phyloP scores from a whole-genome alignment of 2,888 invertebrate species.

The Sisyra nigra region DNA sequence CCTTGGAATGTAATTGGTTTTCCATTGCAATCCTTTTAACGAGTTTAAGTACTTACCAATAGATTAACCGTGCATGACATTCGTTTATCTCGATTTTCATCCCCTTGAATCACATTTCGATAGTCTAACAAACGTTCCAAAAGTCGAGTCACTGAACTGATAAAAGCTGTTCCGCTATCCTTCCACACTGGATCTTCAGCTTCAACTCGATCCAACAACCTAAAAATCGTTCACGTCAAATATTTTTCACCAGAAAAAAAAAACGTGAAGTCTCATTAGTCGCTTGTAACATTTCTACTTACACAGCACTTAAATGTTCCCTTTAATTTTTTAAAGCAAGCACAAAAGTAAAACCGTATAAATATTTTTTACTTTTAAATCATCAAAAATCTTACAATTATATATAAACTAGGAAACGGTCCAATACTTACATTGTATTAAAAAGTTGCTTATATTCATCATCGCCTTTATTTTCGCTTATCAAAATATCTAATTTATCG shows the following conservation, averaged over 20 bases:
- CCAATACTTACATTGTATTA: conserved; percentile 76
- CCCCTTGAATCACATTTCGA: conserved; percentile 86
- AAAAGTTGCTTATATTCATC: conserved; percentile 87
- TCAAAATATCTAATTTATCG: conserved; percentile 81
- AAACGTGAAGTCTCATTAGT: neutral
- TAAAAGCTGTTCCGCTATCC: conserved; percentile 82
- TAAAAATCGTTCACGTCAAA: conserved; percentile 21
- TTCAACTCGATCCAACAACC: conserved; percentile 71
- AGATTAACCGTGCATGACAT: conserved; percentile 95
- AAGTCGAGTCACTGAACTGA: conserved; percentile 78
- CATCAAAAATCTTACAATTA: neutral
- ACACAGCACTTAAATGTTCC: conserved; percentile 88
- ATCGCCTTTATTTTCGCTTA: conserved; percentile 88
- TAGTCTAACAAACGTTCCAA: conserved; percentile 84
- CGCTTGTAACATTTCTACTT: conserved; percentile 35
- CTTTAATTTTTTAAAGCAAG: conserved; percentile 29
- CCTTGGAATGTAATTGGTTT: no score
- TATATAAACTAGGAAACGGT: neutral
- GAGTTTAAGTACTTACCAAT: conserved; percentile 36
- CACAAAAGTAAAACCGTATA: conserved; percentile 10
- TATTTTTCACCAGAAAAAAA: no score
- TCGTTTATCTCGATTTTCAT: conserved; percentile 85
- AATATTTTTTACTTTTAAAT: neutral
- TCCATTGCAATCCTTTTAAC: neutral
- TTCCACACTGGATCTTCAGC: conserved; percentile 77